Evolutionary conservation across 2,113 vertebrate species (phyloP), one percentile per base, ranked within the genome.

Genomic region (Syrrhaptes paradoxus): DNA sequence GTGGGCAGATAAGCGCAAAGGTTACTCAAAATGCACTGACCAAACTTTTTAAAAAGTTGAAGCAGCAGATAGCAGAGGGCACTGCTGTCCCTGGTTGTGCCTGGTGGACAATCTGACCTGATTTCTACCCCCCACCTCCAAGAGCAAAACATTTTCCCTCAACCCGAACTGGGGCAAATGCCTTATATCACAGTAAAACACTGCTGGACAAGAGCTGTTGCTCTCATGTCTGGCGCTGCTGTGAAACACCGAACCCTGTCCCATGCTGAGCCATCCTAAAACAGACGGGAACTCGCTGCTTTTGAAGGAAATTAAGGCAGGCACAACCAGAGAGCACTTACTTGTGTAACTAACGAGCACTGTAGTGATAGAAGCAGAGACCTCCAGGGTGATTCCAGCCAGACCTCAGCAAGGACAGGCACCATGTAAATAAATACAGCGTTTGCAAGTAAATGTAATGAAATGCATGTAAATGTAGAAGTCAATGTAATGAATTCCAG

Each of bases 401-500:
- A 93, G 93, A 86, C 68, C 79, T 93, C 72, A 67, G 80, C 38
- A 61, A 77, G 89, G 94, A 84, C 89, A 52, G 93, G 73, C 80
- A 96, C 73, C 89, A 93, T 96, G 96, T 97, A 95, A 96, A 96
- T 90, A 97, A 84, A 96, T 24, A 84, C 6, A 14, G 80, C 85
- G 92, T 97, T 96, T 97, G 95, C 95, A 96, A 97, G 96, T 95
- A 95, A 92, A 96, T 90, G 76, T 92, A 95, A 87, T 89, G 48
- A 95, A 95, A 92, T 78, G 87, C 80, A 96, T 96, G 95, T 93
- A 97, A 96, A 97, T 96, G 82, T 65, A 34, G 31, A 87, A 81
- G 61, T 92, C 70, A 93, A 75, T 36, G 43, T 76, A 90, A 97
- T 67, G 34, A 74, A 89, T 72, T 85, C 6, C 0, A 85, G 76